A percentile compares a stretch with the other conserved stretches of the same genome.
phyloP scores from a whole-genome alignment of 1,140 invertebrate species.

The Tribolium castaneum region DNA sequence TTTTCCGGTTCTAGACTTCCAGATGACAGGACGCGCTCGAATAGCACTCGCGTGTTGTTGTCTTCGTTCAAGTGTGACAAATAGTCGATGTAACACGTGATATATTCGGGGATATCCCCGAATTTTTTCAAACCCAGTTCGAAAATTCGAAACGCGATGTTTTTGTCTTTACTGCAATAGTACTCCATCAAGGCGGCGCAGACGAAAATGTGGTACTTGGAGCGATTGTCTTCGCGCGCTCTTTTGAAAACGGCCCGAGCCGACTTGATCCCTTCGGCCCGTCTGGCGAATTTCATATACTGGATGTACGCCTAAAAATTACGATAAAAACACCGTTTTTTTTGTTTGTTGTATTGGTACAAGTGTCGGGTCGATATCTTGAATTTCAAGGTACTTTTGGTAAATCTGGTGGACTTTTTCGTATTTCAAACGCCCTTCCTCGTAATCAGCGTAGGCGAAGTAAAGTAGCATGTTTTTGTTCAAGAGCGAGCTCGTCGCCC shows the following conservation, averaged over 20 bases:
- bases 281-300: slow-evolving; percentile 98
- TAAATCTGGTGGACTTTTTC: slow-evolving; percentile 99
- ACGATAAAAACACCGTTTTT: too few relatives aligned
- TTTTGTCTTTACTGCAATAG: slow-evolving; percentile 99
- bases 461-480: slow-evolving; percentile 94
- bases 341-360: slow-evolving; percentile 67
- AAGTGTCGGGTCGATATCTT: slow-evolving; percentile 93
- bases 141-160: slow-evolving; percentile 98
- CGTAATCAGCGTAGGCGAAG: slow-evolving; percentile 99
- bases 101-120: slow-evolving; percentile 93
- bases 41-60: slow-evolving; percentile 98
- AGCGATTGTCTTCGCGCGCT: slow-evolving; percentile 90
- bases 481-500: slow-evolving; percentile 88
- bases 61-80: slow-evolving; percentile 99
- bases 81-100: slow-evolving; percentile 96
- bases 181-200: slow-evolving; percentile 99
- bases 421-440: slow-evolving; percentile 95
- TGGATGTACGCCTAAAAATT: slow-evolving; percentile 89
- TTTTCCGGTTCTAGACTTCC: slow-evolving; percentile 92
- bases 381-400: slow-evolving; percentile 88
- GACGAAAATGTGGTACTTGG: slow-evolving; percentile 94
- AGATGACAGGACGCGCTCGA: slow-evolving; percentile 95
- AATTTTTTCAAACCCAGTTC: slow-evolving; percentile 98
- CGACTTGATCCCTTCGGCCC: slow-evolving; percentile 98
- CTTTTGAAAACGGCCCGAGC: slow-evolving; percentile 95